A percentile compares a stretch with the other conserved stretches of the same genome.
These are phyloP conservation scores for Anas acuta DNA, from an alignment of 2,797 vertebrate genomes.

Conservation along the genomic window DNA sequence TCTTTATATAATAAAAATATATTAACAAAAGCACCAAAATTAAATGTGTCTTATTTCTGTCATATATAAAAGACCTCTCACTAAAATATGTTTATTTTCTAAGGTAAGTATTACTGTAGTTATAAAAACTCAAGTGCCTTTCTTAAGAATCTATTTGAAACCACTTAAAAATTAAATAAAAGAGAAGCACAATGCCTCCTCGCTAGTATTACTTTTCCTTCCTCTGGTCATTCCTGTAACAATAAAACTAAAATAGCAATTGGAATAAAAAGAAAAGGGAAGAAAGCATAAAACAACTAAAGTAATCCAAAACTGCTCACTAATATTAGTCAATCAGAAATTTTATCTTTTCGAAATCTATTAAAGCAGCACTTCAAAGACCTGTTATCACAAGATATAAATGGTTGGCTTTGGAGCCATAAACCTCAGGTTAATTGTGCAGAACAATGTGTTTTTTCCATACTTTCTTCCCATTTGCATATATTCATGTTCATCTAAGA, in stretches of 20 bases:
- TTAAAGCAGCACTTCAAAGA: not conserved
- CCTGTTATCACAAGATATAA: not conserved
- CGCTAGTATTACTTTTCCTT: not conserved
- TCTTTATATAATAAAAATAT: not conserved
- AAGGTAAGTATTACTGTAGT: not conserved
- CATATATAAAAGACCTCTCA: not conserved
- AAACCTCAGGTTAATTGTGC: not conserved
- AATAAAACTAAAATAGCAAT: not conserved
- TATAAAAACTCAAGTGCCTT: not conserved
- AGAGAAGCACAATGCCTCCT: not conserved
- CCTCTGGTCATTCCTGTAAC: not conserved
- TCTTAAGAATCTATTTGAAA: slow-evolving; percentile 1
- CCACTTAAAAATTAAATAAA: slow-evolving; percentile 1
- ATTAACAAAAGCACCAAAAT: not conserved
- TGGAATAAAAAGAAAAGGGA: not conserved
- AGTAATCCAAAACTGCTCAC: not conserved
- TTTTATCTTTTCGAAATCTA: not conserved
- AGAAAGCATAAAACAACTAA: not conserved
- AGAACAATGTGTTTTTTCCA: not conserved
- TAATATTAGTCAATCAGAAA: not conserved
- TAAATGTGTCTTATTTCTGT: not conserved
- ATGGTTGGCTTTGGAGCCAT: not conserved
- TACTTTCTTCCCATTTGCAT: not conserved
- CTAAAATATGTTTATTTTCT: not conserved
- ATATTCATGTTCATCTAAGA: not conserved